Conservation (phyloP, 2,113 vertebrate genomes). For the Pelodiscus sinensis region DNA sequence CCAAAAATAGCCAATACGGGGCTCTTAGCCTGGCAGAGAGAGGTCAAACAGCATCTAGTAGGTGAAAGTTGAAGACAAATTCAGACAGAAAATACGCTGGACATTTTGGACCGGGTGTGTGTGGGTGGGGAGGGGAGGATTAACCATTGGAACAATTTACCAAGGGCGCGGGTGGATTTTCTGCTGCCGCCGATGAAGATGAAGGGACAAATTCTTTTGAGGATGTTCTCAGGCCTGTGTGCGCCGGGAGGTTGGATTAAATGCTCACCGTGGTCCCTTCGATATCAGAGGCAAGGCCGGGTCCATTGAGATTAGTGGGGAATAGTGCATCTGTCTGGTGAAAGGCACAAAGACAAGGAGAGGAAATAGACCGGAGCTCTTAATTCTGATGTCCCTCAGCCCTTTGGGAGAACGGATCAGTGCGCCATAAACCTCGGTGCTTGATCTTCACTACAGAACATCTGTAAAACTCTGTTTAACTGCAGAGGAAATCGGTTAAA, state of each 20-base stretch:
- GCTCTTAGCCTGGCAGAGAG: neutral
- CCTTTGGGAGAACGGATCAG: neutral
- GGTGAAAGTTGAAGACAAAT: neutral
- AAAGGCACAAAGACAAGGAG: neutral
- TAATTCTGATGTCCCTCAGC: neutral
- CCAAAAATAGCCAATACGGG: neutral
- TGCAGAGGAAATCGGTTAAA: neutral
- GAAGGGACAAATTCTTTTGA: neutral
- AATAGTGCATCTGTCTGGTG: neutral
- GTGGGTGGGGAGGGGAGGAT: neutral
- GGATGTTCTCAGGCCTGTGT: neutral
- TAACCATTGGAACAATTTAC: neutral
- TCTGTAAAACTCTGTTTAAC: neutral
- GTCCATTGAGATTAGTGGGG: no score
- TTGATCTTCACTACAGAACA: neutral
- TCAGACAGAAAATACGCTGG: neutral
- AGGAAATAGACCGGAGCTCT: neutral
- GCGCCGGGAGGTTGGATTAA: no score
- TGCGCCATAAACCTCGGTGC: neutral
- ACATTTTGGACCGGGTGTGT: neutral
- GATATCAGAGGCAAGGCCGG: no score
- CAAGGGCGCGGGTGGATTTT: neutral
- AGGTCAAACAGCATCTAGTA: neutral
- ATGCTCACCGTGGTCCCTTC: no score
- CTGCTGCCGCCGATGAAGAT: neutral